These are phyloP conservation scores for Heterocephalus glaber DNA, from an alignment of 2,113 vertebrate genomes.

Conservation along the genomic window DNA sequence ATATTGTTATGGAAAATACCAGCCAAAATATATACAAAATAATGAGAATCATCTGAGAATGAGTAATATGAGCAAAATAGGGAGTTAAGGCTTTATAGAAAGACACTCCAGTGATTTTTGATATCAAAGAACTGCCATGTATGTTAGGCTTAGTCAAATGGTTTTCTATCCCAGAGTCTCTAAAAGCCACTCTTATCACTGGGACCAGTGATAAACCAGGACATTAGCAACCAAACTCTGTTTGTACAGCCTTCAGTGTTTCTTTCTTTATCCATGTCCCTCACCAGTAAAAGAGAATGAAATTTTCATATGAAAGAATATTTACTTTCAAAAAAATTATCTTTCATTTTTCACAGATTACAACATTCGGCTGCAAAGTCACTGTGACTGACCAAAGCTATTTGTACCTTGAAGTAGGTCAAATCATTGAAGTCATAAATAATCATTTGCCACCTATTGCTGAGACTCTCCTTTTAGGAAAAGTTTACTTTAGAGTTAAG, in stretches of 20 bases:
- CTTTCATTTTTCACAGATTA: conserved; percentile 19
- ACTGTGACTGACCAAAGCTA: not conserved
- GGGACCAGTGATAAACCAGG: not conserved
- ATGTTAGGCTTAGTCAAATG: not conserved
- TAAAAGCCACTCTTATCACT: not conserved
- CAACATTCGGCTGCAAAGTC: not conserved
- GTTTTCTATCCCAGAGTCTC: not conserved
- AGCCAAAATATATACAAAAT: not conserved
- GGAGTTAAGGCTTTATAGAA: not conserved
- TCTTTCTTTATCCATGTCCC: not conserved
- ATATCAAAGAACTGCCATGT: not conserved
- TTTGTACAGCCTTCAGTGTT: not conserved
- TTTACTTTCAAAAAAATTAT: not conserved
- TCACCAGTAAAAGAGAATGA: not conserved
- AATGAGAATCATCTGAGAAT: not conserved
- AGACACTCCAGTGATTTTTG: not conserved
- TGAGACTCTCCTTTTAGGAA: not conserved
- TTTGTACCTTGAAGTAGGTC: not conserved
- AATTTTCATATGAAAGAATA: not conserved
- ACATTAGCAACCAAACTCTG: not conserved
- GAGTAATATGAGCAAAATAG: not conserved
- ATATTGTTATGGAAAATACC: not conserved
- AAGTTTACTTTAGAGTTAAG: not conserved
- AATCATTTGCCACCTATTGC: not conserved
- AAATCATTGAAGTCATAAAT: conserved; percentile 21